Conservation (phyloP, 2,888 invertebrate species). For the Hydriomena furcata region DNA sequence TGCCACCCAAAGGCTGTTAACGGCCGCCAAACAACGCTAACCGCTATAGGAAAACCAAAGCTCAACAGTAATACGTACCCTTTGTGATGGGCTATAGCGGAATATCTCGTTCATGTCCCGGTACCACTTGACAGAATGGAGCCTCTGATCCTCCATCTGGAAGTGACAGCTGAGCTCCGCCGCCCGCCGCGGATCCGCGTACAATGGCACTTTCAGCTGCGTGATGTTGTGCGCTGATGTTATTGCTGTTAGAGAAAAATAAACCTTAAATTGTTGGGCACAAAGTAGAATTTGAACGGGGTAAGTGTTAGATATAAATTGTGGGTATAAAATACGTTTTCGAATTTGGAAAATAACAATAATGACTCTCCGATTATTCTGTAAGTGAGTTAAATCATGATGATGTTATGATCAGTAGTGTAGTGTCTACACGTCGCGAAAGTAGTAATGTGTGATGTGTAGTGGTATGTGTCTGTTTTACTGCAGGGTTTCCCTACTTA, state of each 20-base stretch:
- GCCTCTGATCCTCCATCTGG: conserved; percentile 71
- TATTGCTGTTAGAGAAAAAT: conserved; percentile 56
- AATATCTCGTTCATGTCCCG: conserved; percentile 77
- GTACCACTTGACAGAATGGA: conserved; percentile 80
- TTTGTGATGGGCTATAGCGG: conserved; percentile 71
- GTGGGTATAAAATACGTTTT: background rate
- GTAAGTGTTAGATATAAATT: background rate
- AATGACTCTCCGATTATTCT: no score
- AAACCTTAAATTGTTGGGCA: conserved; percentile 1
- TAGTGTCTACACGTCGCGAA: no score
- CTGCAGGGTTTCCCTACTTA: no score
- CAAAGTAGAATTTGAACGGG: background rate
- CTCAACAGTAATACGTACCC: conserved; percentile 48
- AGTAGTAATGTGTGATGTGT: no score
- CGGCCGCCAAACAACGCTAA: no score
- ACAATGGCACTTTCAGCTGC: conserved; percentile 72
- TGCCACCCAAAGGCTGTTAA: no score
- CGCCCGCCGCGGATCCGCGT: conserved; percentile 75
- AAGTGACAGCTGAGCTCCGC: conserved; percentile 78
- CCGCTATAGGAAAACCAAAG: no score
- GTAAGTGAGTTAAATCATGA: no score
- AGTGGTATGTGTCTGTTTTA: no score
- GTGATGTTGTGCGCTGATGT: conserved; percentile 75
- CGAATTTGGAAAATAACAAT: no score
- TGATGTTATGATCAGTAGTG: no score